Evolutionary conservation across 2,797 vertebrate species (phyloP), one percentile per base, ranked within the genome.

Genomic region (Psittacula echo): DNA sequence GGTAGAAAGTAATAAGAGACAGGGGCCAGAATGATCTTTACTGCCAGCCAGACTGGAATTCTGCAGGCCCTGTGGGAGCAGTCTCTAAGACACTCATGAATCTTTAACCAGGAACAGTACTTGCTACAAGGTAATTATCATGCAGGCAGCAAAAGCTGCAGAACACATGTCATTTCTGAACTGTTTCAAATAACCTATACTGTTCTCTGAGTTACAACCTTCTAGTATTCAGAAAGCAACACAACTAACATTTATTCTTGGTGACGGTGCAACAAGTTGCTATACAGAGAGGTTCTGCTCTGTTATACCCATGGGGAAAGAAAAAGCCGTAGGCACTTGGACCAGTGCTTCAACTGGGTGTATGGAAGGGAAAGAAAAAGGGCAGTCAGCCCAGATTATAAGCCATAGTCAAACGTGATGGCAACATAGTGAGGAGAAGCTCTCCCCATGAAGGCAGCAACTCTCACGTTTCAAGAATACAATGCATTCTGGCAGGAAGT

Each of bases 21-120:
- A 78, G 47, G 9, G 84, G 54, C 88, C 88, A 93, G 92, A 89
- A 95, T n/a, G 50, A 87, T 83, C 64, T 82, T 94, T 79, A 51
- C 60, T 88, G 88, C 65, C 91, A 96, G 74, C n/a, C 81, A 93
- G 68, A 67, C 75, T 94, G 62, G 84, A 94, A 89, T 91, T 94
- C 86, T 87, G 81, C 81, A 94, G 93, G 81, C 92, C 75, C 62
- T 0, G 7, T 11, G 88, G 90, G 95, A 92, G 27, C 48, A 85
- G 88, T 60, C 84, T 89, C 91, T 87, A 74, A 95, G 90, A 75
- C 26, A 70, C 85, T 89, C 91, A 94, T 96, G 91, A 94, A 95
- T 94, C 94, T 97, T 96, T 96, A 95, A 96, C 88, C 83, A 94
- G 90, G 88, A 97, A 95, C 94, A 95, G 93, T 84, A 51, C 75